These are phyloP conservation scores for Aplysia californica DNA, from an alignment of 1,140 invertebrate genomes.

Conservation along the genomic window DNA sequence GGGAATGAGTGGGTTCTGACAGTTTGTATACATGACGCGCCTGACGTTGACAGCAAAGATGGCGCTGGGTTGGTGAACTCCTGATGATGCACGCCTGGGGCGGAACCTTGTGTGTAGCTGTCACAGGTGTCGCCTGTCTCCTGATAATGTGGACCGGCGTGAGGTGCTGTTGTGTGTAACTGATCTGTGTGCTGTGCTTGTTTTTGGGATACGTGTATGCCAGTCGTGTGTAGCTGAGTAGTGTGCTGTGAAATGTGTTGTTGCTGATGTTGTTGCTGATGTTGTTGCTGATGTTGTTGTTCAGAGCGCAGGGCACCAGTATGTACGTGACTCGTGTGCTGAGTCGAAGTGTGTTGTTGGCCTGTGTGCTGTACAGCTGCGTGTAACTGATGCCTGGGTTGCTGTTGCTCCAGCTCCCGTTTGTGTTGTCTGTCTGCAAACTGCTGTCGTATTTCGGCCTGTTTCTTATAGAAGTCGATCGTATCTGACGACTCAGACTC, in stretches of 20 bases:
- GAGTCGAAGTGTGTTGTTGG: no score
- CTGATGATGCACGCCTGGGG: background rate
- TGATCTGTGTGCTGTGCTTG: no score
- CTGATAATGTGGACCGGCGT: no score
- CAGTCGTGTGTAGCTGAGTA: background rate
- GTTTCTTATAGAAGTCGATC: background rate
- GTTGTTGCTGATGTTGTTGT: background rate
- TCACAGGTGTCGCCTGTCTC: no score
- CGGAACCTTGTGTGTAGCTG: no score
- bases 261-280: background rate
- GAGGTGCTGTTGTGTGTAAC: background rate
- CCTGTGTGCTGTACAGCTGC: no score
- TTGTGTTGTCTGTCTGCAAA: background rate
- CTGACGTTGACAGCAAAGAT: background rate
- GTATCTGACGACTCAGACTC: slow-evolving; percentile 1
- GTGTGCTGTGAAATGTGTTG: background rate
- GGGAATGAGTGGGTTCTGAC: background rate
- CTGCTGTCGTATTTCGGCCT: background rate
- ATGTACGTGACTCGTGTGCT: no score
- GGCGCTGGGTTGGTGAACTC: background rate
- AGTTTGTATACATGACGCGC: background rate
- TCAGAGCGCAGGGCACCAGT: no score
- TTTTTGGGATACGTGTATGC: background rate
- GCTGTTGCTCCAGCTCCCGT: background rate
- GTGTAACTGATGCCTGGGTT: no score